Evolutionary conservation across 2,797 vertebrate species (phyloP), one percentile per base, ranked within the genome.

Genomic region (Podarcis siculus): DNA sequence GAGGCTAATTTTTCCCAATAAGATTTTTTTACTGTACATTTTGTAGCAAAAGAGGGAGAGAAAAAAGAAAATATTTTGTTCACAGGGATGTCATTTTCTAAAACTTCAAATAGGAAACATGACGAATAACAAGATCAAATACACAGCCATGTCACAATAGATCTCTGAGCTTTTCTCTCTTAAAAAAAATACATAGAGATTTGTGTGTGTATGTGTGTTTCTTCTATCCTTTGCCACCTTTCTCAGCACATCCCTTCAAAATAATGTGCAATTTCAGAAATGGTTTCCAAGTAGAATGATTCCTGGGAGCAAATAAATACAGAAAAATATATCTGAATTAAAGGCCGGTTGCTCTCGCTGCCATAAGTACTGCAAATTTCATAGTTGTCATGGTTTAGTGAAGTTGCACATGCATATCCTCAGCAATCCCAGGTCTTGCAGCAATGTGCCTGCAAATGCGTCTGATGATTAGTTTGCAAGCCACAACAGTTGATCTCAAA

Each of bases 21-120:
- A 94, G 85, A n/a, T 94, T 93, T 91, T 94, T 97, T 97, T 95
- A 96, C 96, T 96, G 93, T 95, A 97, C 94, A 95, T 92, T 96
- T 96, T 96, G 89, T 95, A 93, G 92, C 45, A 94, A 96, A 94
- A 90, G 82, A 88, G 91, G 87, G 87, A 89, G 5, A 92, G 89
- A 85, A 35, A n/a, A 97, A 98, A 98, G 91, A 95, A 95, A 94
- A 96, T 97, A 95, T 96, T 97, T 96, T 97, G 94, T 97, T 97
- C 97, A 98, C 97, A 98, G 94, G 96, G 96, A 97, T 96, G 94
- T 90, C 39, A 93, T 95, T 97, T 94, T 97, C 96, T 97, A 97
- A 97, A 98, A 97, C 95, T 96, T 96, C 95, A 95, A 95, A 96
- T 97, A 97, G 97, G 97, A 98, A 98, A 97, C 96, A 91, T 95